Evolutionary conservation across 1,140 invertebrate genomes (phyloP), one percentile per base, ranked within the genome.

Genomic region (Caenorhabditis remanei): DNA sequence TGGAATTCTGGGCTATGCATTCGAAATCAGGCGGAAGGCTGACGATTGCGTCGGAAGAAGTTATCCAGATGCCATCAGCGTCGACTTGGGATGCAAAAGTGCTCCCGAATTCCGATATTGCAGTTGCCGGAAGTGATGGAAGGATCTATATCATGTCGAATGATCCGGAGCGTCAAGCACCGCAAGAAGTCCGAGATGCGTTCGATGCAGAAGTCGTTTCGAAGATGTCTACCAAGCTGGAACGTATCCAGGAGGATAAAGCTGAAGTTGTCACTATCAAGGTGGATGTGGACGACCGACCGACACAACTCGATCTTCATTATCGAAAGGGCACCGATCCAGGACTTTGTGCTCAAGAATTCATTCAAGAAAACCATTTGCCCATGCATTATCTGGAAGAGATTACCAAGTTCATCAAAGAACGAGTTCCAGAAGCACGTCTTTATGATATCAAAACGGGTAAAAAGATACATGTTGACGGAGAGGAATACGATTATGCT

Each of bases 31-130:
- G 53, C 14, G 71, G 71, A 24, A 21, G 21, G 9, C 24, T 79
- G n/a, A 24, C 19, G 0, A 24, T 79, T 19, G 4, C 21, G 3
- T 79, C 75, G 7, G 48, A 56, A 19, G 32, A 40, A 48, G 50
- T 83, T 14, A 21, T 79, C 0, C 43, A 50, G 40, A 9, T 79
- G 4, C 83, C 46, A 43, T 40, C 58, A 14, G 16, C n/a, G 55
- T 86, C 24, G 61, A 89, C 82, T 95, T 96, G 89, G 95, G 95
- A 5, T 95, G 96, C 0, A 95, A 95, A 87, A 95, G 96, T 48
- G 97, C 99, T 93, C 97, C 98, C 93, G 95, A 96, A 75, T 95
- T 95, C n/a, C 14, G 97, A 99, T 93, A 95, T 99, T 91, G 96
- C 96, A n/a, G 95, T 96, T 87, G 97, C 96, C 11, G 93, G 95